Conservation (phyloP, 2,797 vertebrate species). For the Sebastes nivosus region DNA sequence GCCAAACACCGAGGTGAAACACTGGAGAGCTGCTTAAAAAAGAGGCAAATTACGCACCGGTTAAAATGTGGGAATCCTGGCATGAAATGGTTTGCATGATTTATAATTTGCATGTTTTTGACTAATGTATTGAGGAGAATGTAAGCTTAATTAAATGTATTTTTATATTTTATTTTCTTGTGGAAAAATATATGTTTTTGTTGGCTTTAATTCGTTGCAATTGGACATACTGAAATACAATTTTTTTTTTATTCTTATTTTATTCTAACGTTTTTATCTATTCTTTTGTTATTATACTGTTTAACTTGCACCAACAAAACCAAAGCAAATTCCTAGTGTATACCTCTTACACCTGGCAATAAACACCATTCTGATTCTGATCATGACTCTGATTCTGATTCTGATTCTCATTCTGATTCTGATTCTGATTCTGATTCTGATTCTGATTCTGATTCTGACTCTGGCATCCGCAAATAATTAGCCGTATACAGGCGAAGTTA, state of each 20-base stretch:
- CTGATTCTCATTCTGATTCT: accelerated
- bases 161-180: neutral
- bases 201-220: neutral
- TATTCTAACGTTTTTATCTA: no score
- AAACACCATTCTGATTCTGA: no score
- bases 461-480: conserved; percentile 57
- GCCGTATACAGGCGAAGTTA: conserved; percentile 26
- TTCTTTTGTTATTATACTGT: no score
- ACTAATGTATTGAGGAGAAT: neutral
- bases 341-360: no score
- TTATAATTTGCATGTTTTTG: conserved; percentile 7
- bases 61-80: conserved; percentile 14
- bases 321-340: no score
- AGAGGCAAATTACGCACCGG: neutral
- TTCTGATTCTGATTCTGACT: neutral
- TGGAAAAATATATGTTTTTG: neutral
- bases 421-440: accelerated
- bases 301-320: no score
- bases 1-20: conserved; percentile 21
- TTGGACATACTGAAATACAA: neutral
- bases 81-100: conserved; percentile 11
- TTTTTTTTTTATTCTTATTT: no score
- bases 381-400: no score
- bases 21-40: conserved; percentile 15
- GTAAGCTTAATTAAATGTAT: neutral